These are phyloP conservation scores for Aethes cnicana DNA, from an alignment of 2,888 invertebrate species.

Conservation along the genomic window DNA sequence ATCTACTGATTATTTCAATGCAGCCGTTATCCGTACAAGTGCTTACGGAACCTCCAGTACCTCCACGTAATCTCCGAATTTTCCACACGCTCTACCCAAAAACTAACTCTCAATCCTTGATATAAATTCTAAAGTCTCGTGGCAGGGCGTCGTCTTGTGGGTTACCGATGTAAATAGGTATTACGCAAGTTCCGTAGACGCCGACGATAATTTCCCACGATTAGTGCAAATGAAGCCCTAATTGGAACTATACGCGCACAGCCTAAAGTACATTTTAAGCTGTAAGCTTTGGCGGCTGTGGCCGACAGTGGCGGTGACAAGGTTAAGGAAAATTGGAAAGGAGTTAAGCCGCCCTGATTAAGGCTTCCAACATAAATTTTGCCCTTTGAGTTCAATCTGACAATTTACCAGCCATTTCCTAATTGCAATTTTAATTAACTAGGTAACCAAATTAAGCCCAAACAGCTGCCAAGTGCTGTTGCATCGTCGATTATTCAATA, in stretches of 20 bases:
- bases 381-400: slow-evolving; percentile 28
- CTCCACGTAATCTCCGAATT: slow-evolving; percentile 16
- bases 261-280: no score
- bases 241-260: no score
- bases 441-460: slow-evolving; percentile 23
- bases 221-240: no score
- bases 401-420: slow-evolving; percentile 20
- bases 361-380: slow-evolving; percentile 27
- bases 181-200: slow-evolving; percentile 22
- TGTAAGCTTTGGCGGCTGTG: no score
- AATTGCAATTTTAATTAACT: slow-evolving; percentile 29
- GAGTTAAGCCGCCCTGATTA: slow-evolving; percentile 29
- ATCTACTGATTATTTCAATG: slow-evolving; percentile 25
- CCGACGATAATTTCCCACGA: slow-evolving; percentile 27
- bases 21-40: slow-evolving; percentile 9
- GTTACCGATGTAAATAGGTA: slow-evolving; percentile 22
- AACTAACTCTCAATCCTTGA: background rate
- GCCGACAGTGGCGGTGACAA: no score
- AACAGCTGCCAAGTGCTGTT: slow-evolving; percentile 19
- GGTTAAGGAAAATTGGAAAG: slow-evolving; percentile 32
- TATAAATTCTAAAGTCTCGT: slow-evolving; percentile 13
- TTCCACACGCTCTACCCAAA: slow-evolving; percentile 1
- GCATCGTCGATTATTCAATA: slow-evolving; percentile 11
- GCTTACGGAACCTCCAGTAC: slow-evolving; percentile 25
- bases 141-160: slow-evolving; percentile 7